Evolutionary conservation across 92 coral and sea anemone genomes (phyloP), one percentile per base, ranked within the genome.

Genomic region (Actinostola sp.): DNA sequence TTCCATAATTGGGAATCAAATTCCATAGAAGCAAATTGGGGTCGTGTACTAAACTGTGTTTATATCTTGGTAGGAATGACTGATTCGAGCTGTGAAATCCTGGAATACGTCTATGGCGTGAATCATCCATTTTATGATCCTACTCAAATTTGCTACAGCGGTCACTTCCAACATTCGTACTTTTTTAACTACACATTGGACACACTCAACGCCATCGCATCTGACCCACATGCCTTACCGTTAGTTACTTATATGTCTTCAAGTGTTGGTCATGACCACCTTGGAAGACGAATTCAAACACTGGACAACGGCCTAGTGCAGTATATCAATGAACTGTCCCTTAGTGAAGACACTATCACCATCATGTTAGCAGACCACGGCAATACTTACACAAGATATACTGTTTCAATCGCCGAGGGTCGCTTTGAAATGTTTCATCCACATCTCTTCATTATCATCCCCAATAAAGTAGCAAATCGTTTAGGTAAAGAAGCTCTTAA

Each of bases 361-460:
- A 72, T 92, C 41, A 45, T 92, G 23, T 67, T 82, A 26, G 95
- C 97, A 13, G 97, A 92, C 66, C 96, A 92, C 30, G 97, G 97
- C 6, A 92, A 92, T 64, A 89, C 97, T 0, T 92, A 92, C 72
- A 86, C 97, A 0, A 52, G 54, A 42, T 92, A 89, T 76, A 80
- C 91, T 14, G 60, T 74, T 0, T 23, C 31, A 5, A 39, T 83
- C 53, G 51, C 82, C 27, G 93, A 88, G 41, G 89, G 93, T 34
- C 86, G 86, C 13, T 67, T 88, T 41, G 93, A 88, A 56, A 88
- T 88, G 80, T 88, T 73, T 54, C 93, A 88, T 29, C 93, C 93
- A 1, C 49, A 71, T 61, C 65, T 83, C 12, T 76, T 88, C 26
- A 54, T 70, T 5, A 76, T 88, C n/a, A 61, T 88, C 31, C 93